A percentile compares a stretch with the other conserved stretches of the same genome.
Evolutionary conservation across 2,113 vertebrate species (phyloP).

Genomic region (Myanophis thanlyinensis): DNA sequence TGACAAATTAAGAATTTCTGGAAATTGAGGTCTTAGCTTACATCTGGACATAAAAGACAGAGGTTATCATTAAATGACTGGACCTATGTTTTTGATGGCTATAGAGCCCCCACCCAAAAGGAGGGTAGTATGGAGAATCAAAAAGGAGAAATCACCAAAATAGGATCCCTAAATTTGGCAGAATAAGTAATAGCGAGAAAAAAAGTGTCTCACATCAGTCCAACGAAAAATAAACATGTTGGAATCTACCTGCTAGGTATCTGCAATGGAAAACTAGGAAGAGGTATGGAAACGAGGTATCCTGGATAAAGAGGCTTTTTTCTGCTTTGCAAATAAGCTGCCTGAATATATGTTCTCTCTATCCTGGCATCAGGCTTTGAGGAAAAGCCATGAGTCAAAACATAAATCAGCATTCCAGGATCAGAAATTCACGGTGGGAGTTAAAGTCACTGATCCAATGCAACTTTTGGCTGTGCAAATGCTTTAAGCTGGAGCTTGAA

Average conservation of each 20-base stretch:
- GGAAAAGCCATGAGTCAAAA: neutral
- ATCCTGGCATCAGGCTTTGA: neutral
- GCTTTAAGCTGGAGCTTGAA: neutral
- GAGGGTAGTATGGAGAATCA: neutral
- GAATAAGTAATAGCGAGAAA: neutral
- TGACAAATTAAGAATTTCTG: neutral
- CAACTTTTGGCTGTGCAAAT: neutral
- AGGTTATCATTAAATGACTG: neutral
- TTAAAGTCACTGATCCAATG: neutral
- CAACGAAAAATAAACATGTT: neutral
- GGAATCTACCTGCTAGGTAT: neutral
- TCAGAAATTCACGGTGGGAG: neutral
- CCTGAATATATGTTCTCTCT: neutral
- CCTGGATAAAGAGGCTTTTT: neutral
- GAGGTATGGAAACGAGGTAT: neutral
- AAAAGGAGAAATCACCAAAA: neutral
- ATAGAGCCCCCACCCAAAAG: neutral
- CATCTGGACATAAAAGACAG: neutral
- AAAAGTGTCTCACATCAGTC: neutral
- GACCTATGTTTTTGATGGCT: neutral
- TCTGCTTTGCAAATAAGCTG: neutral
- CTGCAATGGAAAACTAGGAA: neutral
- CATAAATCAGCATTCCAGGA: neutral
- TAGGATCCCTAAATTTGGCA: neutral
- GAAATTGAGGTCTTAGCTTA: neutral